Percentiles rank a stretch among this genome's conserved stretches.
Conservation (phyloP, 2,797 vertebrate genomes). For the Heterohyrax brucei region DNA sequence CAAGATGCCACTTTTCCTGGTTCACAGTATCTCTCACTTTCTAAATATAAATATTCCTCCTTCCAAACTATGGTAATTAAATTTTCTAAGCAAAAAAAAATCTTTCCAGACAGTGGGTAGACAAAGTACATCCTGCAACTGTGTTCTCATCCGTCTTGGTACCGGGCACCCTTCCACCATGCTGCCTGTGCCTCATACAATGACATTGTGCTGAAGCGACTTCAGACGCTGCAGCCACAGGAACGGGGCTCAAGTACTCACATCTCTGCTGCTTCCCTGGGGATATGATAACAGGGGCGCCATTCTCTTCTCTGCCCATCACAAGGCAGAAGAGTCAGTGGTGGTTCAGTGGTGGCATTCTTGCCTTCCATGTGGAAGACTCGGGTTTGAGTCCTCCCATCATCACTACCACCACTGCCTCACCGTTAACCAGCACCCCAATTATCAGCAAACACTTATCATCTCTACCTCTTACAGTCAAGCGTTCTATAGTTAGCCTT, state of each 20-base stretch:
- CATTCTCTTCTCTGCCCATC: neutral
- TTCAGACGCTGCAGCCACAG: neutral
- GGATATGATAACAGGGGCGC: neutral
- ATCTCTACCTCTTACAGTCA: neutral
- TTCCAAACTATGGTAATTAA: slow-evolving; percentile 22
- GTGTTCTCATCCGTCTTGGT: neutral
- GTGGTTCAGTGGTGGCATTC: neutral
- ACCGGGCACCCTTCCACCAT: neutral
- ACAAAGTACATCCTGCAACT: neutral
- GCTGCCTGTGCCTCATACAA: neutral
- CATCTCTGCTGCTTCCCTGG: neutral
- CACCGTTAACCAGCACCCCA: neutral
- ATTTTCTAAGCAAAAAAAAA: slow-evolving; percentile 9
- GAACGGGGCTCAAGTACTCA: neutral
- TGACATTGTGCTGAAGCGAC: neutral
- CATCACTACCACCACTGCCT: neutral
- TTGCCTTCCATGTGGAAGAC: neutral
- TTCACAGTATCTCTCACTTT: slow-evolving; percentile 63
- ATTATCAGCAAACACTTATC: neutral
- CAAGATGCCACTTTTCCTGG: slow-evolving; percentile 52
- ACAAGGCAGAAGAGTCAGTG: neutral
- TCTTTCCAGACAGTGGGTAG: neutral
- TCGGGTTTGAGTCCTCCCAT: neutral
- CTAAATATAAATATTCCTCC: slow-evolving; percentile 47
- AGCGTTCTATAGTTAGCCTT: neutral